A percentile compares a stretch with the other conserved stretches of the same genome.
These are phyloP conservation scores for Platypus cylindrus DNA, from an alignment of 2,888 invertebrate species.

Conservation along the genomic window DNA sequence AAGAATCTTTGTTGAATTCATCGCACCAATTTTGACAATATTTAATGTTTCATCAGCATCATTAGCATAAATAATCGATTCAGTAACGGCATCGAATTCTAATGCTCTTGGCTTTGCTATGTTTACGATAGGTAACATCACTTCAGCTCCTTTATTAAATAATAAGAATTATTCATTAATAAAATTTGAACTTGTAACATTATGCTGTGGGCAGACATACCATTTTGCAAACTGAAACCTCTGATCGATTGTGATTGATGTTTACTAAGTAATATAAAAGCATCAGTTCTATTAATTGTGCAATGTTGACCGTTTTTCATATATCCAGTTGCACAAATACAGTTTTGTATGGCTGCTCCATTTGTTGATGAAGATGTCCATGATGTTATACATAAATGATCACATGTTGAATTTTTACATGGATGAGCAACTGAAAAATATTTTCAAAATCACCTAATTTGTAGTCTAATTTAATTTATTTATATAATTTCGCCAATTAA, in stretches of 20 bases:
- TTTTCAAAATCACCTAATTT: no score
- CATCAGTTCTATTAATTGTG: slow-evolving; percentile 40
- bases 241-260: slow-evolving; percentile 58
- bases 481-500: no score
- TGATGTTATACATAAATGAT: slow-evolving; percentile 61
- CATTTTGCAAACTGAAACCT: slow-evolving; percentile 41
- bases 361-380: slow-evolving; percentile 46
- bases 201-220: slow-evolving; percentile 4
- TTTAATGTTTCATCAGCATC: slow-evolving; percentile 33
- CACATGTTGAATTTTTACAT: slow-evolving; percentile 49
- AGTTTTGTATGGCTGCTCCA: slow-evolving; percentile 45
- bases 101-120: slow-evolving; percentile 52
- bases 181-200: background rate
- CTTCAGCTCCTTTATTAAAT: slow-evolving; percentile 43
- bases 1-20: slow-evolving; percentile 32
- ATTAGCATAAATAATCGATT: slow-evolving; percentile 38
- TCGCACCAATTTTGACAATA: slow-evolving; percentile 14
- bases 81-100: slow-evolving; percentile 50
- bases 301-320: slow-evolving; percentile 45
- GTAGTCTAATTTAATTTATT: no score
- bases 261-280: slow-evolving; percentile 54
- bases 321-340: slow-evolving; percentile 63
- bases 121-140: slow-evolving; percentile 57
- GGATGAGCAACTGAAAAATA: slow-evolving; percentile 49
- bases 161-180: no score